Conservation (phyloP, 1,140 invertebrate species). For the Anagrus nilaparvatae region DNA sequence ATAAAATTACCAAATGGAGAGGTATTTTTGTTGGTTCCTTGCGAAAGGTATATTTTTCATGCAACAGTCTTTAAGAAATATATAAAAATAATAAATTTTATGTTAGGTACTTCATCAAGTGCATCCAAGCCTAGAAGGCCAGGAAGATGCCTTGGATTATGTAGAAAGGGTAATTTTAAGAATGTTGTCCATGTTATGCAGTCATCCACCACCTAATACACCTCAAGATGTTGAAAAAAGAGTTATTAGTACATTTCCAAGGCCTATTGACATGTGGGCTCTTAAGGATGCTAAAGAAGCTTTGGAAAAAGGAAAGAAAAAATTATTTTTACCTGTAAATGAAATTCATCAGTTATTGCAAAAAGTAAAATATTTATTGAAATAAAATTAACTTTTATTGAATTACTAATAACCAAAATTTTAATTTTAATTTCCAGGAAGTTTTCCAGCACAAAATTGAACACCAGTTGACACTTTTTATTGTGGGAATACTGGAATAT, state of each 20-base stretch:
- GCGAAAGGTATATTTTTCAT: conserved; percentile 60
- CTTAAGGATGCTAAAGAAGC: conserved; percentile 78
- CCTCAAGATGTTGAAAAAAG: conserved; percentile 85
- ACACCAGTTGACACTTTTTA: conserved; percentile 78
- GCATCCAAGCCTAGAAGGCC: conserved; percentile 74
- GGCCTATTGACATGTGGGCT: conserved; percentile 88
- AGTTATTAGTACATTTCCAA: conserved; percentile 83
- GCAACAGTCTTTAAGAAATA: no score
- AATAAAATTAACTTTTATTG: no score
- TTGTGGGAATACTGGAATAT: conserved; percentile 89
- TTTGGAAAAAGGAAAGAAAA: conserved; percentile 73
- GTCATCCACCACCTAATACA: conserved; percentile 68
- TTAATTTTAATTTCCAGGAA: no score
- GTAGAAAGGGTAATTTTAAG: conserved; percentile 86
- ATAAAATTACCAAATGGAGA: conserved; percentile 82
- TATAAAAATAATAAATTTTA: no score
- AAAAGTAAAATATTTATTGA: conserved; percentile 74
- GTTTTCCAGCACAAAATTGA: conserved; percentile 91
- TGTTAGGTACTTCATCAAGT: conserved; percentile 86
- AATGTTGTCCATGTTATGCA: conserved; percentile 79
- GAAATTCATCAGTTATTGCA: conserved; percentile 83
- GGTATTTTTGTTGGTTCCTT: conserved; percentile 73
- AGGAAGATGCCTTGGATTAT: conserved; percentile 85
- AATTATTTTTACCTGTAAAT: conserved; percentile 78
- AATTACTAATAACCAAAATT: no score